Percentiles rank a stretch among this genome's conserved stretches.
Conservation (phyloP, 2,888 invertebrate genomes). For the Nymphalis urticae region DNA sequence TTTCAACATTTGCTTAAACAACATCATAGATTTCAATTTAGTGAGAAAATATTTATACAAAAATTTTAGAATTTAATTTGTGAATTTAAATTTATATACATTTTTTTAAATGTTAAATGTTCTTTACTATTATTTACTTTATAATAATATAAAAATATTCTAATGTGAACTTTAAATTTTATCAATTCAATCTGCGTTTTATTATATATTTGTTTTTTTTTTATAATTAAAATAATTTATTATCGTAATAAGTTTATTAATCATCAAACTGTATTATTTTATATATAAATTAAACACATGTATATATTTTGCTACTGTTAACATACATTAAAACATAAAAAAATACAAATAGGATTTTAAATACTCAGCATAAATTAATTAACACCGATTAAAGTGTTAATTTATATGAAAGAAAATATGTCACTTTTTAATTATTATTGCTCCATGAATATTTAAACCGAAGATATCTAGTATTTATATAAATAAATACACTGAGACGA, state of each 20-base stretch:
- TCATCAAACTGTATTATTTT: neutral
- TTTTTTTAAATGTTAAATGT: too few relatives aligned
- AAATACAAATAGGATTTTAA: constrained; percentile 5
- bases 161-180: too few relatives aligned
- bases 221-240: neutral
- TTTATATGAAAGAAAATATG: constrained; percentile 8
- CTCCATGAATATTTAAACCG: constrained; percentile 18
- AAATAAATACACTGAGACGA: constrained; percentile 14
- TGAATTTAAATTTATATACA: too few relatives aligned
- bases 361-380: constrained; percentile 11
- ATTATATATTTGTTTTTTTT: neutral
- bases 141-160: too few relatives aligned
- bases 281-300: neutral
- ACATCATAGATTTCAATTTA: neutral
- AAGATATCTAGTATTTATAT: constrained; percentile 3
- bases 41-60: neutral
- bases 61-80: neutral
- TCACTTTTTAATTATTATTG: constrained; percentile 22
- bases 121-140: too few relatives aligned
- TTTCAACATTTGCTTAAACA: constrained; percentile 1
- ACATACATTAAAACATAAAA: neutral
- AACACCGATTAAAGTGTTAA: constrained; percentile 22
- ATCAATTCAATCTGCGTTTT: neutral
- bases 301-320: neutral
- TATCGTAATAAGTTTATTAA: neutral